A percentile compares a stretch with the other conserved stretches of the same genome.
Conservation (phyloP, 37 sponge, comb jelly and placozoan species). For the Haliclona indistincta region DNA sequence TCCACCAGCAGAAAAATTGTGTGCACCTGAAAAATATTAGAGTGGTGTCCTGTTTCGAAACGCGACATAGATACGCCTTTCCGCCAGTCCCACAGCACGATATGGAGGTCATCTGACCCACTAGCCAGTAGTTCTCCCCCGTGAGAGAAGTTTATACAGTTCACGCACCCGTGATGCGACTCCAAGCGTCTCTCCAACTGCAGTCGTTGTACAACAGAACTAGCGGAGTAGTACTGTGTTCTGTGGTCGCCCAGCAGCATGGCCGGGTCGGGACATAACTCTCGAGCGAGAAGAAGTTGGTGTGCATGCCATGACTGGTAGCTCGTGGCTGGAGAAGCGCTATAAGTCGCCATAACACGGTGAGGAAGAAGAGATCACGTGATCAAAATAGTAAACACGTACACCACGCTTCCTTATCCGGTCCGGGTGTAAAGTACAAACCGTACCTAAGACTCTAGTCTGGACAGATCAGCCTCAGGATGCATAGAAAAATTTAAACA, state of each 20-base stretch:
- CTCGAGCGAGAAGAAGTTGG: conserved; percentile 12
- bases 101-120: conserved; percentile 87
- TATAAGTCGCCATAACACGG: too few relatives aligned
- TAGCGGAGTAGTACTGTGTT: conserved; percentile 3
- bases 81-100: conserved; percentile 90
- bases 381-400: too few relatives aligned
- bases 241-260: background rate
- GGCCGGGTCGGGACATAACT: conserved; percentile 23
- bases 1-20: too few relatives aligned
- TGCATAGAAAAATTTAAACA: too few relatives aligned
- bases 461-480: too few relatives aligned
- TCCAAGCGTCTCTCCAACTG: conserved; percentile 52
- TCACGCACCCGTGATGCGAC: conserved; percentile 85
- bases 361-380: too few relatives aligned
- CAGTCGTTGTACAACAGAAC: conserved; percentile 51
- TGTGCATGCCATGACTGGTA: too few relatives aligned
- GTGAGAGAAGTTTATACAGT: conserved; percentile 78
- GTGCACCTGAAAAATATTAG: conserved; percentile 93
- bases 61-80: conserved; percentile 18
- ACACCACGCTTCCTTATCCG: too few relatives aligned
- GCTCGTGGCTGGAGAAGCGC: too few relatives aligned
- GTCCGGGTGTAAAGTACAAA: too few relatives aligned
- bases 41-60: conserved; percentile 70
- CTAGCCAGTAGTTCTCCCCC: conserved; percentile 70
- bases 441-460: too few relatives aligned